Base-by-base conservation (phyloP, 2,888 invertebrate species). In the Therioaphis trifolii region DNA sequence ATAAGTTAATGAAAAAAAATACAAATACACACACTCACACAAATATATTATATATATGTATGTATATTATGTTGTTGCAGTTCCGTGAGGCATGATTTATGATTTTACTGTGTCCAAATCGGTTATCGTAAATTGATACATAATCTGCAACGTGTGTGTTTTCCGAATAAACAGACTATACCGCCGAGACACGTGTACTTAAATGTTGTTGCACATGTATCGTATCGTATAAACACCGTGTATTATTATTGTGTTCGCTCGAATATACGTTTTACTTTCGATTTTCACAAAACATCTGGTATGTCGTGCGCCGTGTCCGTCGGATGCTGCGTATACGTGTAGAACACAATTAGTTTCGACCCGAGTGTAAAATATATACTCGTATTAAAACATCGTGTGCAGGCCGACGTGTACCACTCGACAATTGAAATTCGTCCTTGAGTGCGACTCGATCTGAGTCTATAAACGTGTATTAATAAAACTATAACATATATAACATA, bases 251-350 rank as follows among this genome's bases (percentile, higher is more conserved):
- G 14, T 11, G 12, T n/a, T 2, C n/a, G 27, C 3, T 68, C 21
- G 12, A n/a, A 11, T 43, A 11, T 43, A 61, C 46, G 58, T 63
- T 49, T 49, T 77, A 49, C 76, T 63, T 75, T 46, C 61, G 76
- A 75, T 75, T 75, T 75, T 24, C 46, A 29, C 46, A 46, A 76
- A 76, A 76, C 61, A 76, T 61, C 43, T 75, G 75, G 58, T 27
- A 49, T 35, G 21, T n/a, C 27, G 24, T 69, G 18, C 35, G 27
- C 15, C 11, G 61, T 18, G 18, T 18, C 7, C 43, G 46, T 5
- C 24, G n/a, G n/a, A n/a, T n/a, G 29, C 27, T 4, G 49, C 0
- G 18, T 0, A 27, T 7, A 9, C 2, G 27, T 71, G 46, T 71
- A 71, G 27, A 71, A 71, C 27, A 49, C 71, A 49, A 71, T 49